phyloP scores from a whole-genome alignment of 2,797 vertebrate species.

The Lacerta viridis region DNA sequence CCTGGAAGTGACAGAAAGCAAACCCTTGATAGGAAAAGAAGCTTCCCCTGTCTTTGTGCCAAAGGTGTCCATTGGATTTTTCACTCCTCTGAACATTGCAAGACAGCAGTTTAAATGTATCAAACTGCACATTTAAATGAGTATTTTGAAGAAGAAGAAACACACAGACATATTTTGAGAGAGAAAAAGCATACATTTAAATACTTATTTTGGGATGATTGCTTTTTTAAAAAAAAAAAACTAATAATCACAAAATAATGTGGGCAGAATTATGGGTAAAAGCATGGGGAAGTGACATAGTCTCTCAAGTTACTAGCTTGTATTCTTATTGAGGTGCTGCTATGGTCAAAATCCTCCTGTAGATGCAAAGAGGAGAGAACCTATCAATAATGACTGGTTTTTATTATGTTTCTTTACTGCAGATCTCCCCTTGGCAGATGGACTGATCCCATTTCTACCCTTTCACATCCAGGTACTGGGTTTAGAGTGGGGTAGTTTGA shows the following conservation, averaged over 20 bases:
- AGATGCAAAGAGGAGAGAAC: background rate
- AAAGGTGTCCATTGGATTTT: background rate
- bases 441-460: constrained; percentile 14
- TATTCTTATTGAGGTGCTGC: background rate
- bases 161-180: too few relatives aligned
- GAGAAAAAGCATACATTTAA: background rate
- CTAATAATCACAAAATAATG: background rate
- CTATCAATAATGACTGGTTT: background rate
- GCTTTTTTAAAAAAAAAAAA: background rate
- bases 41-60: too few relatives aligned
- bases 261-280: background rate
- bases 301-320: background rate
- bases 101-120: background rate
- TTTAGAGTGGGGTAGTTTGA: background rate
- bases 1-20: too few relatives aligned
- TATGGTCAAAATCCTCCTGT: background rate
- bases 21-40: too few relatives aligned
- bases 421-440: constrained; percentile 53
- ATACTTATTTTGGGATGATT: background rate
- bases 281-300: background rate
- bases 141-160: too few relatives aligned
- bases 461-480: constrained; percentile 27
- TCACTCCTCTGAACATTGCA: background rate
- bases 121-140: background rate
- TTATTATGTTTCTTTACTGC: constrained; percentile 44